Evolutionary conservation across 2,888 invertebrate species (phyloP), one percentile per base, ranked within the genome.

Genomic region (Pachliopta kotzebuea): DNA sequence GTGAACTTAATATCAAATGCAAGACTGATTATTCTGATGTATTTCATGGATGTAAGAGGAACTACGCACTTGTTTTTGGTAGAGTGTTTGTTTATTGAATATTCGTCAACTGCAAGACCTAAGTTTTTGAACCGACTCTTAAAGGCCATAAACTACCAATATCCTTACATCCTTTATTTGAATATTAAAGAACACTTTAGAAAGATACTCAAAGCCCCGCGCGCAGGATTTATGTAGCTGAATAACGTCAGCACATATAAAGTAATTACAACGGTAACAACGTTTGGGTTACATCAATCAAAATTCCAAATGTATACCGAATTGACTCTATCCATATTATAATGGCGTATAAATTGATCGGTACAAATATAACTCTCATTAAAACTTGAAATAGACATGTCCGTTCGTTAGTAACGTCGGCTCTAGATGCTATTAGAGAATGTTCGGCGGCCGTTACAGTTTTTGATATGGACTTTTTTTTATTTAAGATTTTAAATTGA

Each of bases 221-320:
- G 14, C 14, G 37, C 37, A 37, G 11, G 18, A 4, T n/a, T 18
- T 7, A 7, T n/a, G 26, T 26, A 26, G 26, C 26, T 26, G 45
- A 45, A n/a, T 18, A 45, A 0, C 7, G 18, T 37, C 37, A 45
- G n/a, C n/a, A n/a, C n/a, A 45, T 8, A 45, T 18, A 45, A 45
- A 45, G 37, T 45, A 45, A 45, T 45, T 45, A 45, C 45, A 45
- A 45, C 45, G 45, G 45, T 45, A 45, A n/a, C 45, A 14, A 45
- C 45, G 26, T n/a, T 45, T 70, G 69, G n/a, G 71, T 55, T 68
- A 75, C 79, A 86, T 88, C 85, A 84, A 86, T 87, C 86, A 87
- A 77, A 71, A 68, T 65, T 66, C n/a, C 80, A 83, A 81, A 85
- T 85, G 79, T 81, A 80, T 69, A 66, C 65, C 63, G 67, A 74